phyloP scores from a whole-genome alignment of 2,888 invertebrate species.

The Drosophila niveifrons region DNA sequence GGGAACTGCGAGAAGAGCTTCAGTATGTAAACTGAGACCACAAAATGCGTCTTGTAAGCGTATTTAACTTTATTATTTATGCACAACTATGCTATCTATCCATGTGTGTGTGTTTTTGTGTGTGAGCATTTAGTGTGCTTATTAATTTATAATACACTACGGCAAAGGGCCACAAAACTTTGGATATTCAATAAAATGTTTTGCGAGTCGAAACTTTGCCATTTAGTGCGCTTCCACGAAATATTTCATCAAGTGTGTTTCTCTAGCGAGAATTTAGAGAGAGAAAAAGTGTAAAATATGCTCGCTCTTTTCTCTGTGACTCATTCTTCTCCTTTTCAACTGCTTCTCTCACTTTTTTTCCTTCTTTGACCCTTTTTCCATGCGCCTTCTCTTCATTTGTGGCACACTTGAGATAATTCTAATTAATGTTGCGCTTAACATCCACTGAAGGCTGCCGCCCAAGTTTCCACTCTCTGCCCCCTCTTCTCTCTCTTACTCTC shows the following conservation, averaged over 20 bases:
- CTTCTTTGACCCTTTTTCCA: too few species aligned
- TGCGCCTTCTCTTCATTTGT: constrained; percentile 1
- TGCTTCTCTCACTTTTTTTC: neutral
- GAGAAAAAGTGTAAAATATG: constrained; percentile 3
- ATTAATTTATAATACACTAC: constrained; percentile 81
- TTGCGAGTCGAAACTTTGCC: constrained; percentile 56
- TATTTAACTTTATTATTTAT: constrained; percentile 81
- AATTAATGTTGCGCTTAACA: constrained; percentile 56
- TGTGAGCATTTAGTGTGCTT: constrained; percentile 63
- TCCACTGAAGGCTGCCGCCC: constrained; percentile 14
- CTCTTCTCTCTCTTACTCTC: neutral
- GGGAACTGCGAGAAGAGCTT: constrained; percentile 17
- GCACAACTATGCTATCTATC: constrained; percentile 50
- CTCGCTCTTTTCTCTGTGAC: neutral
- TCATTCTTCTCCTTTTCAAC: neutral
- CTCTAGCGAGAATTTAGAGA: neutral
- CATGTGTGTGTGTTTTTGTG: constrained; percentile 28
- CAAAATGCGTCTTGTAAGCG: constrained; percentile 77
- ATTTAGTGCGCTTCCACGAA: too few species aligned
- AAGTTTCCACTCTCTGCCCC: neutral
- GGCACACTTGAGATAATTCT: constrained; percentile 67
- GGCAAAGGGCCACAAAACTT: constrained; percentile 56
- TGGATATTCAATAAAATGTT: constrained; percentile 66
- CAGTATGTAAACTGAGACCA: constrained; percentile 56
- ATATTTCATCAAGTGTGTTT: too few species aligned